Percentiles rank a stretch among this genome's conserved stretches.
Evolutionary conservation across 2,113 vertebrate genomes (phyloP).

Genomic region (Rhombomys opimus): DNA sequence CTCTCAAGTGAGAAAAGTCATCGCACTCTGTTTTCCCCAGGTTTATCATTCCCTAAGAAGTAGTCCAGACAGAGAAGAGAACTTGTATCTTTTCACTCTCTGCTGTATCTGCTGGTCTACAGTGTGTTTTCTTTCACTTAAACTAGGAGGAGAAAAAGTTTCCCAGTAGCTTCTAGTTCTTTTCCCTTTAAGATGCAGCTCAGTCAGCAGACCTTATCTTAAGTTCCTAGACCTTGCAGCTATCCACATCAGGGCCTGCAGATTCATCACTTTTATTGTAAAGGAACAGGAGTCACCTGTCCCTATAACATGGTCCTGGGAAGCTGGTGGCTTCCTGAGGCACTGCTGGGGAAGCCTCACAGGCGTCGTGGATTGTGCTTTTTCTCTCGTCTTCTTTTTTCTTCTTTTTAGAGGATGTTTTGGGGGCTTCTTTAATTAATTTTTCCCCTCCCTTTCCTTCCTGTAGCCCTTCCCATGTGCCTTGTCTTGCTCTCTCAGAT

Average conservation of each 20-base stretch:
- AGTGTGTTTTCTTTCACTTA: conserved; percentile 30
- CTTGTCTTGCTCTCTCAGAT: not conserved
- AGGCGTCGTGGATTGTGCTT: not conserved
- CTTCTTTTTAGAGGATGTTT: not conserved
- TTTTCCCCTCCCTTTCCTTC: not conserved
- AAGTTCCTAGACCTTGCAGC: not conserved
- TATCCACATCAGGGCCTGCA: not conserved
- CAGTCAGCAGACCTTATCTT: not conserved
- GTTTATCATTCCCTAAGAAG: conserved; percentile 21
- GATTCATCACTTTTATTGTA: not conserved
- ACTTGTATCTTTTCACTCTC: conserved; percentile 17
- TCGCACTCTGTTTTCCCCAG: not conserved
- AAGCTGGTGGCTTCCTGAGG: not conserved
- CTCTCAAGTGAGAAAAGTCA: conserved; percentile 2
- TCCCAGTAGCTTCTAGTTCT: not conserved
- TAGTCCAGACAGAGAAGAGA: conserved; percentile 16
- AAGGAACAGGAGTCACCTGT: not conserved
- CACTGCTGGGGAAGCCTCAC: not conserved
- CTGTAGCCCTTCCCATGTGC: not conserved
- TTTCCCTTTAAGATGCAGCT: not conserved
- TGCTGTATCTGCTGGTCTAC: not conserved
- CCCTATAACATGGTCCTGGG: not conserved
- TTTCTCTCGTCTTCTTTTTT: not conserved
- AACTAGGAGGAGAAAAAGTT: conserved; percentile 25
- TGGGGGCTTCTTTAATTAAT: not conserved